A percentile compares a stretch with the other conserved stretches of the same genome.
These are phyloP conservation scores for Doris montereyensis DNA, from an alignment of 2,888 invertebrate genomes.

Conservation along the genomic window DNA sequence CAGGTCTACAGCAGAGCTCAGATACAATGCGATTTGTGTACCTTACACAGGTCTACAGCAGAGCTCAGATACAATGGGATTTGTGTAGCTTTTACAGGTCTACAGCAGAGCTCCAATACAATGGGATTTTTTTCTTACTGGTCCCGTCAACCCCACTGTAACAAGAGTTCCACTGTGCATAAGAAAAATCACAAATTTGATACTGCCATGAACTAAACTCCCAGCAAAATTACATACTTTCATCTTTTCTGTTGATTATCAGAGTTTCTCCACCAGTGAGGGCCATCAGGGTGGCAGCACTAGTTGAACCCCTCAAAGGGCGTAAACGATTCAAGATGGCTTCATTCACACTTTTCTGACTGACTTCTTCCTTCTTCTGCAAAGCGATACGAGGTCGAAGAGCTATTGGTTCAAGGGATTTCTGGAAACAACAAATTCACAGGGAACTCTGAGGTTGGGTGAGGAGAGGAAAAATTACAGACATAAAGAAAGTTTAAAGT, in stretches of 20 bases:
- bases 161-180: no score
- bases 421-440: slow-evolving; percentile 45
- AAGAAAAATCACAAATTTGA: no score
- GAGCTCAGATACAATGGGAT: no score
- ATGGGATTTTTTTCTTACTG: no score
- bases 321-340: slow-evolving; percentile 66
- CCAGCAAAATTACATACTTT: no score
- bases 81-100: no score
- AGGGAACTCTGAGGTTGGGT: slow-evolving; percentile 12
- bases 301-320: slow-evolving; percentile 65
- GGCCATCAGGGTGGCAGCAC: slow-evolving; percentile 65
- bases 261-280: slow-evolving; percentile 63
- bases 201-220: no score
- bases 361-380: slow-evolving; percentile 64
- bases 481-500: background rate
- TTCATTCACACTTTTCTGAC: slow-evolving; percentile 67
- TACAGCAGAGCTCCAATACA: no score
- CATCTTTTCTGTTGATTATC: slow-evolving; percentile 59
- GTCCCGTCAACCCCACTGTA: no score
- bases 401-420: slow-evolving; percentile 44
- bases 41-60: no score
- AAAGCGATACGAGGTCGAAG: slow-evolving; percentile 53
- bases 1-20: no score
- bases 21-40: no score
- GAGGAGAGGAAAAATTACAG: background rate